phyloP scores from a whole-genome alignment of 2,888 invertebrate species.

The Epirrhoe tristata region DNA sequence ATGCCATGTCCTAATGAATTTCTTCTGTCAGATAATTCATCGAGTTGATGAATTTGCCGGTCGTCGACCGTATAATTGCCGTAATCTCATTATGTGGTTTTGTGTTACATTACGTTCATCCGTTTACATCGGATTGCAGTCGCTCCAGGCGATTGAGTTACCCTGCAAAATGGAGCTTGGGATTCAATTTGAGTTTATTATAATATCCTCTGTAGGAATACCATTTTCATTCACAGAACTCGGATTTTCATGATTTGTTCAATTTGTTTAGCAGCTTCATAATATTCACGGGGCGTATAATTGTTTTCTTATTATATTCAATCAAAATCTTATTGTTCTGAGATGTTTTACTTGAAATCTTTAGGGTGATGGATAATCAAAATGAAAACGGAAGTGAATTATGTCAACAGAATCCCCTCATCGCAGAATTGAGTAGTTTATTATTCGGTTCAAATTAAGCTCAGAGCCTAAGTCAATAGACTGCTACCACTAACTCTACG shows the following conservation, averaged over 20 bases:
- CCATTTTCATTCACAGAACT: constrained; percentile 7
- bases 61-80: constrained; percentile 45
- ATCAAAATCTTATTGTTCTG: too few species aligned
- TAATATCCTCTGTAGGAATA: constrained; percentile 7
- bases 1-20: constrained; percentile 30
- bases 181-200: constrained; percentile 28
- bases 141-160: constrained; percentile 22
- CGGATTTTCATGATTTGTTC: constrained; percentile 6
- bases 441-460: too few species aligned
- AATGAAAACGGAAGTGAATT: too few species aligned
- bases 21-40: constrained; percentile 27
- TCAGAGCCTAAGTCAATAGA: too few species aligned
- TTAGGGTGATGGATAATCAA: too few species aligned
- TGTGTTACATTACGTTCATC: constrained; percentile 46
- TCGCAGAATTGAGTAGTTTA: too few species aligned
- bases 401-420: too few species aligned
- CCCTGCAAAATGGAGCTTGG: constrained; percentile 24
- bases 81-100: constrained; percentile 45
- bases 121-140: constrained; percentile 42
- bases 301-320: neutral
- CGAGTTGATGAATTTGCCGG: constrained; percentile 37
- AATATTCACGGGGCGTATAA: neutral
- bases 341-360: too few species aligned
- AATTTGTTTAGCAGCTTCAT: constrained; percentile 10
- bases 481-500: neutral